Base-by-base conservation (phyloP, 2,888 invertebrate species). In the Danaus chrysippus region DNA sequence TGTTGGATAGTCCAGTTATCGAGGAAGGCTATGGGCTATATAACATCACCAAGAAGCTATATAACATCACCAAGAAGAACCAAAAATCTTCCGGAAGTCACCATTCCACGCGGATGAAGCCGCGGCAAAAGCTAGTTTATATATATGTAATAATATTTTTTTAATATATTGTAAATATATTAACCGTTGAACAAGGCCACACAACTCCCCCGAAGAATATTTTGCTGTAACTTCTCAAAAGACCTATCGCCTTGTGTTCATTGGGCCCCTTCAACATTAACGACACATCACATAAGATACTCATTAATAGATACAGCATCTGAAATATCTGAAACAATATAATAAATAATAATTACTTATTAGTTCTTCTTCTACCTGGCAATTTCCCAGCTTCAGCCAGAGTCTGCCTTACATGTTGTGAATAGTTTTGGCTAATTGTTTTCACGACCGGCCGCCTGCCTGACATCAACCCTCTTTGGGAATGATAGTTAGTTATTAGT, bases 281-380 rank as follows among this genome's bases (percentile, higher is more conserved):
- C 0, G 70, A 56, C 10, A 70, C n/a, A 43, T 73, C 73, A 62
- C 73, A 72, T 0, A 60, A 3, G 12, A 73, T 56, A 12, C 66
- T 70, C 17, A 69, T 52, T 2, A 19, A 11, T 2, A 68, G 41
- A 43, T 69, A 71, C 3, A 56, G 0, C 11, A 67, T 52, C 64
- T 76, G 86, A 49, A 83, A 78, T 0, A 44, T 62, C 86, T 86
- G 73, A 23, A 79, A 81, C 19, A 56, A 59, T 43, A 61, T 58
- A 54, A 15, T 1, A 41, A n/a, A n/a, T 56, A 43, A n/a, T 15
- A 15, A 43, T 42, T 23, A 12, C 3, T 52, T 19, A 44, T 42
- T 43, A 10, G 0, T 6, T 13, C 17, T 9, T 42, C 5, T 43
- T n/a, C n/a, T n/a, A n/a, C n/a, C n/a, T n/a, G n/a, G n/a, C n/a